Base-by-base conservation (phyloP, 2,888 invertebrate genomes). In the Ectobius pallidus region DNA sequence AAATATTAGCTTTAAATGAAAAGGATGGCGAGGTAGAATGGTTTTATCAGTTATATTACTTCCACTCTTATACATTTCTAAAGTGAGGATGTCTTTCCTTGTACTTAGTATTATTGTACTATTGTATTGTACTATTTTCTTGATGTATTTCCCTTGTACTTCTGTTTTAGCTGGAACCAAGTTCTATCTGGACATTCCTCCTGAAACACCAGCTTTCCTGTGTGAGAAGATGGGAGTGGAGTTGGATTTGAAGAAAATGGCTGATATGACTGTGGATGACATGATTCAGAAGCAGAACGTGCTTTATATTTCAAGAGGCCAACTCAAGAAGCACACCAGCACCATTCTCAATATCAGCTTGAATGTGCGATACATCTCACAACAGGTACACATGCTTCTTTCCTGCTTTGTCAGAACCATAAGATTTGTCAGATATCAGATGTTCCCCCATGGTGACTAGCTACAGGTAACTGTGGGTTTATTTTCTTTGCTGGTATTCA, bases 161-260 rank as follows among this genome's bases (percentile, higher is more conserved):
- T n/a, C n/a, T n/a, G n/a, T n/a, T n/a, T n/a, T n/a, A n/a, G n/a
- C n/a, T n/a, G 77, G 75, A 30, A 77, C 78, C 9, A 85, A 85
- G 77, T 87, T 87, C 76, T 84, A 83, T 77, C 80, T 87, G 74
- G 90, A 90, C 79, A 86, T 89, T 75, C 86, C 87, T 74, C 87
- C 91, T 65, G 94, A 94, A 80, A 91, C 92, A 0, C 95, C 96
- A 0, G 93, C 97, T 2, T 97, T 97, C 84, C 87, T 96, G 1
- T 97, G 97, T 82, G 96, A 97, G 83, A 92, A 92, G 81, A 93
- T 97, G 67, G 92, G 92, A 3, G 89, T 97, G 32, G 96, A 96
- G 81, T 88, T 96, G 77, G 96, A 96, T 81, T 88, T 97, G 77
- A 91, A 94, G 79, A 92, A 96, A 81, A 92, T 96, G 84, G 92